Evolutionary conservation across 1,140 invertebrate genomes (phyloP), one percentile per base, ranked within the genome.

Genomic region (Wasmannia auropunctata): DNA sequence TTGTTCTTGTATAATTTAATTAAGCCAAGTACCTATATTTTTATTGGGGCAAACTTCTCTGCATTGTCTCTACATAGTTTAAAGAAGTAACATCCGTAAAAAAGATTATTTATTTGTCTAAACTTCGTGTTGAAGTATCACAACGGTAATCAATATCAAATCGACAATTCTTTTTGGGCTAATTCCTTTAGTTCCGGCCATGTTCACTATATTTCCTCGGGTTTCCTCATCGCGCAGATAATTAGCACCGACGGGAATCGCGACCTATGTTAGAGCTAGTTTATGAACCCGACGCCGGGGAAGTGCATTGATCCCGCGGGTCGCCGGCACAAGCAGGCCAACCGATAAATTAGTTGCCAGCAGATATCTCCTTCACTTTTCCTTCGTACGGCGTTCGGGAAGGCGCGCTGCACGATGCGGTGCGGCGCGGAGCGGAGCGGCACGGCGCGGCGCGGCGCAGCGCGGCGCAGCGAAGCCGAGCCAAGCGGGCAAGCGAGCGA

Each of bases 311-410:
- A 90, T 90, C 88, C 74, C 85, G 79, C 79, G 62, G 81, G 79
- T 87, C 83, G 74, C 74, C 76, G 58, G 58, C 70, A n/a, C n/a
- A 51, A 80, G 70, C 81, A 86, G 89, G 84, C 84, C 77, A 74
- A 86, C 87, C 90, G 89, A 91, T 91, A 91, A 91, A 91, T 91
- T 91, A 91, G 90, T 91, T 67, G 90, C 79, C 86, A 90, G 75
- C 56, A 88, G 89, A 91, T 90, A 91, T 90, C 90, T 90, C 86
- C 69, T 90, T 90, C 86, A 87, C 76, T 90, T 90, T 91, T 91
- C 87, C 89, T 75, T 90, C 81, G 86, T 87, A 85, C 37, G 28
- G 28, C 56, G 86, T 65, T 86, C 69, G 79, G n/a, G 84, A 87
- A 89, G 88, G 88, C 88, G 69, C 65, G 69, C n/a, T n/a, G n/a